Evolutionary conservation across 2,888 invertebrate genomes (phyloP).

Genomic region (Tinea semifulvella): DNA sequence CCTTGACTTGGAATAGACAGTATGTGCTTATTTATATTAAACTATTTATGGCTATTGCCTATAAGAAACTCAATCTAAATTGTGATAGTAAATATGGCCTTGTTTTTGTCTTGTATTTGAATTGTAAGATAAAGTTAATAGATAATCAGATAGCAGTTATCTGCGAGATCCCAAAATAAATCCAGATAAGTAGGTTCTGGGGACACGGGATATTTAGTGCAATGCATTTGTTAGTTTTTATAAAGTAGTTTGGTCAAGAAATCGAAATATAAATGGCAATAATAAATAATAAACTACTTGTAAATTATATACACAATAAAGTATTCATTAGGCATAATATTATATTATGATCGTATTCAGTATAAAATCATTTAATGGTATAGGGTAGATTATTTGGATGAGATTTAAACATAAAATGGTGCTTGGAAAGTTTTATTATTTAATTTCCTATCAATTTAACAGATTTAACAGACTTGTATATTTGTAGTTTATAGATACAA

Average conservation of each 20-base stretch:
- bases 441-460: neutral
- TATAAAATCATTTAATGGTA: constrained; percentile 29
- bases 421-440: constrained; percentile 31
- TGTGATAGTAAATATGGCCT: constrained; percentile 59
- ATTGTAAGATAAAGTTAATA: constrained; percentile 61
- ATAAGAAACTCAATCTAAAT: constrained; percentile 44
- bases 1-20: constrained; percentile 41
- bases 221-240: constrained; percentile 10
- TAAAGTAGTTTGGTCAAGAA: neutral
- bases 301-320: constrained; percentile 5
- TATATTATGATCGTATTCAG: neutral
- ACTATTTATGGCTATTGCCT: constrained; percentile 59
- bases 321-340: constrained; percentile 10
- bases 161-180: constrained; percentile 19
- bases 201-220: constrained; percentile 8
- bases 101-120: constrained; percentile 43
- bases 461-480: constrained; percentile 2
- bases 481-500: constrained; percentile 6
- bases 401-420: constrained; percentile 37
- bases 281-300: constrained; percentile 52
- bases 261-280: constrained; percentile 40
- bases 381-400: constrained; percentile 36
- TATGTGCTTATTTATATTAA: constrained; percentile 37
- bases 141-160: constrained; percentile 31
- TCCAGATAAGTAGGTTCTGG: constrained; percentile 4